Percentiles rank a stretch among this genome's conserved stretches.
Conservation (phyloP, 1,140 invertebrate genomes). For the Magallana angulata region DNA sequence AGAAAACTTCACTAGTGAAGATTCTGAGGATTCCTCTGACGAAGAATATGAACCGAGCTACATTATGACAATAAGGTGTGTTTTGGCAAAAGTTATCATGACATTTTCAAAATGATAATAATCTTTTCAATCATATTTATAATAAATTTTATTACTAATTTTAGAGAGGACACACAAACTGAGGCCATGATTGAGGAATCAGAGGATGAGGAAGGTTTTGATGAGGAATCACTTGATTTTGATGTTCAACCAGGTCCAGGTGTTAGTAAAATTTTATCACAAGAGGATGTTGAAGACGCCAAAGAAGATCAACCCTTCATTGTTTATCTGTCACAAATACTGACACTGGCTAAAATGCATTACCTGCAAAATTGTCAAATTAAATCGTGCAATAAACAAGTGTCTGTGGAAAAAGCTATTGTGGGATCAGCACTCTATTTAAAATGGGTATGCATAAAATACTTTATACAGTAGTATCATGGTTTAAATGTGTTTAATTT, state of each 20-base stretch:
- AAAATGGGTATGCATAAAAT: slow-evolving; percentile 17
- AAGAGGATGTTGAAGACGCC: not conserved
- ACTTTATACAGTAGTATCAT: not conserved
- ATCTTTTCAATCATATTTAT: not conserved
- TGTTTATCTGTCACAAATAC: too few relatives aligned
- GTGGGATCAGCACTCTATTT: slow-evolving; percentile 26
- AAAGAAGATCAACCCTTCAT: slow-evolving; percentile 5
- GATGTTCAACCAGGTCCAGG: not conserved
- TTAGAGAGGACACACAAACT: slow-evolving; percentile 25
- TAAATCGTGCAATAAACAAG: slow-evolving; percentile 2
- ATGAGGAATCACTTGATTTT: slow-evolving; percentile 1
- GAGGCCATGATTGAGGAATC: slow-evolving; percentile 16
- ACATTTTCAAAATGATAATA: not conserved
- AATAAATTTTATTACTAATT: not conserved
- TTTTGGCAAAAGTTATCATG: not conserved
- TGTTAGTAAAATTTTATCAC: not conserved
- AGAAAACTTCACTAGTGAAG: slow-evolving; percentile 7
- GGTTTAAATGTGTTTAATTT: not conserved
- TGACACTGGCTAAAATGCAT: not conserved
- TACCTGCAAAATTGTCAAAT: not conserved
- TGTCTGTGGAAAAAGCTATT: not conserved
- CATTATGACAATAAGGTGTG: slow-evolving; percentile 15
- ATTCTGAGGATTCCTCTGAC: slow-evolving; percentile 7
- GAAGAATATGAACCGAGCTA: slow-evolving; percentile 9
- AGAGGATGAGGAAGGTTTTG: slow-evolving; percentile 11